phyloP scores from a whole-genome alignment of 2,797 vertebrate species.

The Toxotes lorentzi region DNA sequence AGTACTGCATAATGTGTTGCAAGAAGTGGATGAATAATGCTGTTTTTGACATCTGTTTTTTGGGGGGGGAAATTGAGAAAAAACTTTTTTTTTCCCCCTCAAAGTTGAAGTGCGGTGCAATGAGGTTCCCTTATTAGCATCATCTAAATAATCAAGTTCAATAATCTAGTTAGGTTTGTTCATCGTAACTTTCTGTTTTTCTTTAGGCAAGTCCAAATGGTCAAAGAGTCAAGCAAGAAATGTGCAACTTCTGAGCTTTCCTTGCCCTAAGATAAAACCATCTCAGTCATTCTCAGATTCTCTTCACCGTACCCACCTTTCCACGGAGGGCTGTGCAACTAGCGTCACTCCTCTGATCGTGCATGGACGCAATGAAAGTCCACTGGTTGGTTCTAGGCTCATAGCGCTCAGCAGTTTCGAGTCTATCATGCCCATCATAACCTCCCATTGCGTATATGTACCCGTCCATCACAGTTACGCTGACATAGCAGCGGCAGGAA shows the following conservation, averaged over 20 bases:
- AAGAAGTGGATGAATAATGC: too few species aligned
- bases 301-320: constrained; percentile 69
- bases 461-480: constrained; percentile 82
- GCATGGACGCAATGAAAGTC: constrained; percentile 87
- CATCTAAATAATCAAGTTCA: too few species aligned
- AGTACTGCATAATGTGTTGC: too few species aligned
- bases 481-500: constrained; percentile 85
- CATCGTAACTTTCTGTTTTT: not conserved
- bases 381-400: constrained; percentile 88
- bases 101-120: too few species aligned
- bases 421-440: constrained; percentile 81
- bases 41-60: too few species aligned
- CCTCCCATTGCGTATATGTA: constrained; percentile 90
- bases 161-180: too few species aligned
- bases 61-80: too few species aligned
- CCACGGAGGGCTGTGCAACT: constrained; percentile 79
- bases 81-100: too few species aligned
- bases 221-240: not conserved
- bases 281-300: not conserved
- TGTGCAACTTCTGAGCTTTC: not conserved
- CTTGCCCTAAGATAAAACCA: not conserved
- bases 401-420: constrained; percentile 87
- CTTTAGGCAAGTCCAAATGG: not conserved
- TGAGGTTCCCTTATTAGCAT: too few species aligned
- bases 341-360: constrained; percentile 84